These are phyloP conservation scores for Hirundo rustica DNA, from an alignment of 2,797 vertebrate species.

Conservation along the genomic window DNA sequence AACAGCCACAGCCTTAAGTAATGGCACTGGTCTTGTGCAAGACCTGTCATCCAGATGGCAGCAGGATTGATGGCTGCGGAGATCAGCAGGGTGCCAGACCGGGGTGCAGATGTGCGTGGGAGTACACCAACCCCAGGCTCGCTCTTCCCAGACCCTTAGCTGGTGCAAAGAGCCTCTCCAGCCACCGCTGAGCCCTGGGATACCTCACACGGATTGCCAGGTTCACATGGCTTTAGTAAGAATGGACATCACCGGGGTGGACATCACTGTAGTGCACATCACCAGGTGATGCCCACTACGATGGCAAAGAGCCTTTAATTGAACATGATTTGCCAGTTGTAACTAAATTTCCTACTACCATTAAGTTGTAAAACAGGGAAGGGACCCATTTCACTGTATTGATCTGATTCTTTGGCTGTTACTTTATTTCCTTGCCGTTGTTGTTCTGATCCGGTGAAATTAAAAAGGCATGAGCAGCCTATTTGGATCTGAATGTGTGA, in stretches of 20 bases:
- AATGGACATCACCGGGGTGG: not conserved
- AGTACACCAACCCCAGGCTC: not conserved
- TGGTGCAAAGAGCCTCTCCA: rapidly evolving
- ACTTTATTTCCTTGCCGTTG: conserved; percentile 39
- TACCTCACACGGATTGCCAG: not conserved
- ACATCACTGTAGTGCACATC: not conserved
- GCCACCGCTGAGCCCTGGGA: not conserved
- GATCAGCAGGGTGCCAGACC: not conserved
- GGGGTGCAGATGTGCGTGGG: not conserved
- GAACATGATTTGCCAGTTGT: not conserved
- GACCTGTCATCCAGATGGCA: conserved; percentile 44
- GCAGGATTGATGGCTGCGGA: not conserved
- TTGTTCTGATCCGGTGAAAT: conserved; percentile 55
- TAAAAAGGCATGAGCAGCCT: conserved; percentile 66
- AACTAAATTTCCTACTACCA: not conserved
- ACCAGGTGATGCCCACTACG: not conserved
- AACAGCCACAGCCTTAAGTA: conserved; percentile 58
- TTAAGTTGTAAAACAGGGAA: not conserved
- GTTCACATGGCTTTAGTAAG: rapidly evolving
- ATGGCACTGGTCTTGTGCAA: conserved; percentile 47
- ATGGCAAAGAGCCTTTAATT: not conserved
- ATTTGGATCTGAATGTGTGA: conserved; percentile 55
- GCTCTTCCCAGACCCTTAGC: not conserved
- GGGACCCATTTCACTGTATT: not conserved
- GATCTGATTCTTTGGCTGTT: conserved; percentile 36